These are phyloP conservation scores for Prionailurus bengalensis DNA, from an alignment of 2,113 vertebrate genomes.

Conservation along the genomic window DNA sequence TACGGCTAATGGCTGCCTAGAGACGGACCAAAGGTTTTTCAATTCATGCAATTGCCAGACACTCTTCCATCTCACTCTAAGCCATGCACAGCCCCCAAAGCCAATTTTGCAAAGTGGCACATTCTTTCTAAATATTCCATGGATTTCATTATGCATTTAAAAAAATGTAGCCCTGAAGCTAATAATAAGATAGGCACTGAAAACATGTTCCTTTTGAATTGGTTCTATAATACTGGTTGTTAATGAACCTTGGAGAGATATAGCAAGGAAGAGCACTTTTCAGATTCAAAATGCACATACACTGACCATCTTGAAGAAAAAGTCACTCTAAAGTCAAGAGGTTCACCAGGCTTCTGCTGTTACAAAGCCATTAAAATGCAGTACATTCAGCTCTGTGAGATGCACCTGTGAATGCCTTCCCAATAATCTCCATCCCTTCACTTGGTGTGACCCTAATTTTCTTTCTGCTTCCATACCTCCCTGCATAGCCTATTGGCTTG, in stretches of 20 bases:
- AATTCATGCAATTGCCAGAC: slow-evolving; percentile 2
- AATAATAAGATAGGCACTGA: slow-evolving; percentile 74
- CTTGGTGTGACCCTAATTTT: background rate
- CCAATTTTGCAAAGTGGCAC: slow-evolving; percentile 62
- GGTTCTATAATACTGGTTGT: slow-evolving; percentile 27
- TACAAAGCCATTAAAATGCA: background rate
- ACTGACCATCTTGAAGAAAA: slow-evolving; percentile 56
- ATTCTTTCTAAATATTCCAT: slow-evolving; percentile 70
- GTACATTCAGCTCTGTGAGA: background rate
- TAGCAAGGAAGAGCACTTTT: slow-evolving; percentile 25
- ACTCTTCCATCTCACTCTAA: slow-evolving; percentile 39
- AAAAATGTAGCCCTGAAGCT: slow-evolving; percentile 62
- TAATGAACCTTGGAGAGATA: slow-evolving; percentile 79
- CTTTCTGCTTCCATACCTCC: background rate
- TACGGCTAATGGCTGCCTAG: slow-evolving; percentile 29
- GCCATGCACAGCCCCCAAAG: background rate
- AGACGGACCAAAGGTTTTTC: slow-evolving; percentile 58
- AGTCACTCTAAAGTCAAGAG: slow-evolving; percentile 55
- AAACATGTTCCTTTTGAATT: slow-evolving; percentile 72
- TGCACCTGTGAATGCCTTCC: background rate
- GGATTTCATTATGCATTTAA: slow-evolving; percentile 63
- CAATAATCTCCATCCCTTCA: background rate
- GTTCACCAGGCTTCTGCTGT: background rate
- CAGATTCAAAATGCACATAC: background rate
- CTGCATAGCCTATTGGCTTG: background rate